Base-by-base conservation (phyloP, 2,797 vertebrate genomes). In the Enteromius treurensis region DNA sequence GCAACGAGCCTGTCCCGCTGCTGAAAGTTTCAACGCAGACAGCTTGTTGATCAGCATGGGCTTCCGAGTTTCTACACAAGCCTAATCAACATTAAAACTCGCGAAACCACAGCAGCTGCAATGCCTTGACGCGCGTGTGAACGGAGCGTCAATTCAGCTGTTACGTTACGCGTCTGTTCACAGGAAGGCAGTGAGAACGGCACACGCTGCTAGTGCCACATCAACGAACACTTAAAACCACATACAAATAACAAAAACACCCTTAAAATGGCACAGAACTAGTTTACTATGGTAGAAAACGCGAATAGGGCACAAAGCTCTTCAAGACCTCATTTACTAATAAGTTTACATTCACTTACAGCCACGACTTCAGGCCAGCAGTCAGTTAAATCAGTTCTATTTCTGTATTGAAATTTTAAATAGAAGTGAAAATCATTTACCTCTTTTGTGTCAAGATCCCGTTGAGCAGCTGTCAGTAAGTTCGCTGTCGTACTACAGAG, bases 401-500 rank as follows among this genome's bases (percentile, higher is more conserved):
- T 62, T 62, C 60, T 29, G 26, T 62, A 70, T 3, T 14, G 6
- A 8, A 4, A n/a, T 11, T 26, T 45, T 19, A 29, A 9, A 51
- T 37, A 49, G 1, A 42, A 67, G 4, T 1, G 34, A 68, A 67
- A 75, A 10, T 40, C 1, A 21, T 42, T 58, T 82, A 82, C 81
- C 73, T 82, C 47, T 82, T 77, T 77, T 82, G 73, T 82, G 62
- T 82, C 19, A 29, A 55, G 34, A 37, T 68, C 34, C 49, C 47
- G 71, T n/a, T 32, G 62, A 65, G 37, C 34, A 40, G 47, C 49
- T 68, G 62, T 82, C 81, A 75, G n/a, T 26, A 4, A 21, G 45
- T 29, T 65, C 21, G 58, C 15, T 42, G 71, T 75, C 42, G 23
- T 1, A 29, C 29, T 58, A n/a, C 45, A 14, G 17, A 65, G 69